Percentiles rank a stretch among this genome's conserved stretches.
Evolutionary conservation across 2,888 invertebrate genomes (phyloP).

Genomic region (Idaea straminata): DNA sequence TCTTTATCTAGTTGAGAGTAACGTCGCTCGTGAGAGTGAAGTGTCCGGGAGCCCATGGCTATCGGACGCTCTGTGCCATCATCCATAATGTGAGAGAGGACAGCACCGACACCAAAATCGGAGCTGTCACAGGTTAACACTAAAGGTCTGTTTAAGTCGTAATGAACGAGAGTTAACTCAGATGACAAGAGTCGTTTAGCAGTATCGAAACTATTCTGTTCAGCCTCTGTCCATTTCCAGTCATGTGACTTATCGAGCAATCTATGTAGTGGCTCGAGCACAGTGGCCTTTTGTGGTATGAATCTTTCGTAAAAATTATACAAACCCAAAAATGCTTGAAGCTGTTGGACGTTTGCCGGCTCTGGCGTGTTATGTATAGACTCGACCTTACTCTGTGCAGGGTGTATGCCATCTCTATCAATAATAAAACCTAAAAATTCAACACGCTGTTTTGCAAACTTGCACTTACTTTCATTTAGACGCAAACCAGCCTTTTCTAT

Average conservation of each 20-base stretch:
- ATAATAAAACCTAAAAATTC: slow-evolving; percentile 14
- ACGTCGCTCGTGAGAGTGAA: slow-evolving; percentile 22
- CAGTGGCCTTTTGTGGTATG: slow-evolving; percentile 8
- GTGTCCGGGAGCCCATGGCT: slow-evolving; percentile 24
- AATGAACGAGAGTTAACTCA: slow-evolving; percentile 13
- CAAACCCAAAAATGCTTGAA: not conserved
- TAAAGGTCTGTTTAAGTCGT: slow-evolving; percentile 8
- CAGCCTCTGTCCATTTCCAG: slow-evolving; percentile 15
- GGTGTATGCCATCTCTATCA: slow-evolving; percentile 13
- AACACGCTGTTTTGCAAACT: slow-evolving; percentile 3
- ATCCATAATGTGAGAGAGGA: slow-evolving; percentile 21
- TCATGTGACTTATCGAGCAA: slow-evolving; percentile 8
- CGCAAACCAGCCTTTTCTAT: not conserved
- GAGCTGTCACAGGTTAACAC: slow-evolving; percentile 20
- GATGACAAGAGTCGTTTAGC: slow-evolving; percentile 18
- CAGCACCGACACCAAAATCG: slow-evolving; percentile 25
- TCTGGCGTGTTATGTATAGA: not conserved
- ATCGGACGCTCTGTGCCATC: slow-evolving; percentile 25
- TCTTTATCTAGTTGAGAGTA: slow-evolving; percentile 30
- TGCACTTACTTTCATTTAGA: slow-evolving; percentile 3
- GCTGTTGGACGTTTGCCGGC: no score
- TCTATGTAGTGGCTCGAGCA: slow-evolving; percentile 11
- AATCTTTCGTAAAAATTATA: slow-evolving; percentile 12
- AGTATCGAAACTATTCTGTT: slow-evolving; percentile 17
- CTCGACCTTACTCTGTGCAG: slow-evolving; percentile 6